Conservation (phyloP, 2,797 vertebrate genomes). For the Monodelphis domestica region DNA sequence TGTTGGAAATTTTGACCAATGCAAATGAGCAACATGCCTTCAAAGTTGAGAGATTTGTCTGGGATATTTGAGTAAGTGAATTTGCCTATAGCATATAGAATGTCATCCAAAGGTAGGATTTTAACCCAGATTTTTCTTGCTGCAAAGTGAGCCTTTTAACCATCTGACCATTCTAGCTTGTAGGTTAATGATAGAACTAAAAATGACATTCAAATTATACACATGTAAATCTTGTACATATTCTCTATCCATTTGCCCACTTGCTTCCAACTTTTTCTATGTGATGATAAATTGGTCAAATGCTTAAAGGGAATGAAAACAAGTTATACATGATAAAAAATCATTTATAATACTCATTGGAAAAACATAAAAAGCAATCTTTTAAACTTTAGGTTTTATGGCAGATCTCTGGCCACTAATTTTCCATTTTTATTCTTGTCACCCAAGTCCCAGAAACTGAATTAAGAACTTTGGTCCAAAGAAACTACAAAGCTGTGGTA, state of each 20-base stretch:
- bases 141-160: background rate
- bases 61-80: background rate
- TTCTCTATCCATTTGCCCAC: background rate
- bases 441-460: background rate
- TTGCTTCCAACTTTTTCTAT: background rate
- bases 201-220: background rate
- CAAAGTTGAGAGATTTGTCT: background rate
- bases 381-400: background rate
- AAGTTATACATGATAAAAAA: background rate
- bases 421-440: background rate
- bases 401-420: background rate
- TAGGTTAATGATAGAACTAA: background rate
- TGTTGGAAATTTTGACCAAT: too few species aligned
- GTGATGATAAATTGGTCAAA: background rate
- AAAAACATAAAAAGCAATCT: background rate
- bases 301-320: background rate
- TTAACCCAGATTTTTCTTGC: background rate
- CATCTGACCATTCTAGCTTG: too few species aligned
- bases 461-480: background rate
- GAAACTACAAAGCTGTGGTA: background rate
- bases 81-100: background rate
- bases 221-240: slow-evolving; percentile 7
- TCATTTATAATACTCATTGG: background rate
- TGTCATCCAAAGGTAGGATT: too few species aligned
- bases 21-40: too few species aligned